Evolutionary conservation across 2,888 invertebrate genomes (phyloP).

Genomic region (Panopea generosa): DNA sequence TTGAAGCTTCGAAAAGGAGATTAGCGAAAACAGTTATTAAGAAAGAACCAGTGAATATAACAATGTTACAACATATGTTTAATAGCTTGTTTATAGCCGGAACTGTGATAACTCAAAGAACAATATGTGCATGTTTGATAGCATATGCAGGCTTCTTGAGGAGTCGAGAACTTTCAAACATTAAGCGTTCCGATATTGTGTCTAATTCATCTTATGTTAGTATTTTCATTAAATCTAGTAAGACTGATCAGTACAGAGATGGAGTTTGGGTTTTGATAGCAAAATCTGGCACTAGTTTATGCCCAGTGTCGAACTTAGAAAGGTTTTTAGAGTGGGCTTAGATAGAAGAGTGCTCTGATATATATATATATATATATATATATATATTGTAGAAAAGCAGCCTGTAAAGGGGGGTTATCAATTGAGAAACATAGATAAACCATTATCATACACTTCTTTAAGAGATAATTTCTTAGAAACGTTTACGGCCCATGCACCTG

Average conservation of each 20-base stretch:
- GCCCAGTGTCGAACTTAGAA: conserved; percentile 34
- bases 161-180: conserved; percentile 24
- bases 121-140: too few species aligned
- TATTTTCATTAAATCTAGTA: conserved; percentile 25
- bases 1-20: conserved; percentile 20
- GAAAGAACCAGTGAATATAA: background rate
- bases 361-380: conserved; percentile 17
- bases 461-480: conserved; percentile 22
- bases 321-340: conserved; percentile 20
- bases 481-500: conserved; percentile 18
- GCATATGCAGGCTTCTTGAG: too few species aligned
- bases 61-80: too few species aligned
- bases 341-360: conserved; percentile 10
- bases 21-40: too few species aligned
- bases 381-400: background rate
- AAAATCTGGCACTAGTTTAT: conserved; percentile 23
- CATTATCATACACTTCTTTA: conserved; percentile 26
- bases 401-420: too few species aligned
- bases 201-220: conserved; percentile 21
- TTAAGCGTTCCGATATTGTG: conserved; percentile 11
- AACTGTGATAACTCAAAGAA: conserved; percentile 17
- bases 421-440: conserved; percentile 16
- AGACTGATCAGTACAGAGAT: conserved; percentile 40
- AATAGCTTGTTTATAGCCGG: conserved; percentile 18
- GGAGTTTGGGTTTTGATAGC: conserved; percentile 29